A percentile compares a stretch with the other conserved stretches of the same genome.
phyloP scores from a whole-genome alignment of 2,113 vertebrate species.

The Genyomyrus donnyi region DNA sequence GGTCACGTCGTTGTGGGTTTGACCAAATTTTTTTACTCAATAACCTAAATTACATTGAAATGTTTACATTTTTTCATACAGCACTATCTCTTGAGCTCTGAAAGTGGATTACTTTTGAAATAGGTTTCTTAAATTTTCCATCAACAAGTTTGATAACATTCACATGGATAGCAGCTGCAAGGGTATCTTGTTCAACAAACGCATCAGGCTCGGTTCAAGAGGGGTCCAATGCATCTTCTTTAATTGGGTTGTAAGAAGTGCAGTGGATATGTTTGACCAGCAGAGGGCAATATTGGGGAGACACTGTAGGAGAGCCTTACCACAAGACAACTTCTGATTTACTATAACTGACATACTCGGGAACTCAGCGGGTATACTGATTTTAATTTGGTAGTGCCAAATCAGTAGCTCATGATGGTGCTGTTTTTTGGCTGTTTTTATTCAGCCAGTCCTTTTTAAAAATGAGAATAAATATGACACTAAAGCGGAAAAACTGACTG shows the following conservation, averaged over 20 bases:
- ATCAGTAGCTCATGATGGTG: slow-evolving; percentile 8
- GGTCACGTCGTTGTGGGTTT: background rate
- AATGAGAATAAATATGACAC: background rate
- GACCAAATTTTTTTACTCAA: background rate
- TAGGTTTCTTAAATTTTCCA: background rate
- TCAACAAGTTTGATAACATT: background rate
- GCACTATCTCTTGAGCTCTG: slow-evolving; percentile 1
- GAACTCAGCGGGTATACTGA: background rate
- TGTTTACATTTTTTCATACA: background rate
- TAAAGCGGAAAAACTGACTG: background rate
- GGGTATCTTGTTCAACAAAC: background rate
- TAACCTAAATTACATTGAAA: background rate
- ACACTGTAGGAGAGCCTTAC: too few relatives aligned
- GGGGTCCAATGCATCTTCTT: background rate
- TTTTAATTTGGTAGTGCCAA: background rate
- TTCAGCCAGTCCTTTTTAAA: slow-evolving; percentile 7
- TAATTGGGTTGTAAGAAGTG: background rate
- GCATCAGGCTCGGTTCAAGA: background rate
- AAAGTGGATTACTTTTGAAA: background rate
- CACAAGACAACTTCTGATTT: background rate
- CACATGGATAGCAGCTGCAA: background rate
- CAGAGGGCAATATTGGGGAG: background rate
- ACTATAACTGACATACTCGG: background rate
- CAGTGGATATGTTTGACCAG: background rate
- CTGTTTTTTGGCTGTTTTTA: slow-evolving; percentile 13